Evolutionary conservation across 2,888 invertebrate genomes (phyloP).

Genomic region (Perithous albicinctus): DNA sequence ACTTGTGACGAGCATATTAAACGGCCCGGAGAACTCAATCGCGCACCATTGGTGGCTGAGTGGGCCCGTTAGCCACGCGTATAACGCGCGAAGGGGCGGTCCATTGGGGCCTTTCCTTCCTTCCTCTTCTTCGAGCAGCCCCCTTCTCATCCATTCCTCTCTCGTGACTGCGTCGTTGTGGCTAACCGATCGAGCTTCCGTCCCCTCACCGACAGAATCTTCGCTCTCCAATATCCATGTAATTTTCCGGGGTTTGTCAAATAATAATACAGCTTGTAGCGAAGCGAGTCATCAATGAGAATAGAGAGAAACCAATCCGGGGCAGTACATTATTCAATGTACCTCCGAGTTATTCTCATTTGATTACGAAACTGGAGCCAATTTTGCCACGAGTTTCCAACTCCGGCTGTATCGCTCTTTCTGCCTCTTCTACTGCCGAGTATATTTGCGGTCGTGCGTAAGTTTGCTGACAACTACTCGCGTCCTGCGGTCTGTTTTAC

Average conservation of each 20-base stretch:
- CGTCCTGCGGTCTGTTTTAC: slow-evolving; percentile 14
- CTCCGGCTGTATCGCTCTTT: slow-evolving; percentile 29
- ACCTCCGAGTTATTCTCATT: slow-evolving; percentile 57
- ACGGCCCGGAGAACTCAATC: slow-evolving; percentile 64
- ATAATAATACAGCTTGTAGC: slow-evolving; percentile 15
- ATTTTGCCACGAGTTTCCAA: slow-evolving; percentile 50
- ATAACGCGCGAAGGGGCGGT: slow-evolving; percentile 74
- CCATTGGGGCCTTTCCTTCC: slow-evolving; percentile 76
- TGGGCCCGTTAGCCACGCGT: slow-evolving; percentile 59
- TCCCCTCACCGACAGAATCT: slow-evolving; percentile 4
- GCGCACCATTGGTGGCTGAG: slow-evolving; percentile 72
- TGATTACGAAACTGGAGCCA: slow-evolving; percentile 65
- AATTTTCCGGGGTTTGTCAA: slow-evolving; percentile 26
- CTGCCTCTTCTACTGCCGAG: not conserved
- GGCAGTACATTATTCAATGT: slow-evolving; percentile 32
- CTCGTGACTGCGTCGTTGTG: slow-evolving; percentile 56
- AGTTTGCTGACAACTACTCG: slow-evolving; percentile 6
- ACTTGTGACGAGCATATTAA: slow-evolving; percentile 73
- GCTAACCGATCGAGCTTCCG: slow-evolving; percentile 53
- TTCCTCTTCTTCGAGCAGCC: slow-evolving; percentile 39
- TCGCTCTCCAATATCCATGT: not conserved
- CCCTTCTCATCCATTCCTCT: slow-evolving; percentile 36
- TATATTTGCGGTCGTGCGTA: slow-evolving; percentile 41
- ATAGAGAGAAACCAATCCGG: not conserved
- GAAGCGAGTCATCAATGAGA: slow-evolving; percentile 35